phyloP scores from a whole-genome alignment of 2,888 invertebrate genomes.

The Drosophila neonasuta region DNA sequence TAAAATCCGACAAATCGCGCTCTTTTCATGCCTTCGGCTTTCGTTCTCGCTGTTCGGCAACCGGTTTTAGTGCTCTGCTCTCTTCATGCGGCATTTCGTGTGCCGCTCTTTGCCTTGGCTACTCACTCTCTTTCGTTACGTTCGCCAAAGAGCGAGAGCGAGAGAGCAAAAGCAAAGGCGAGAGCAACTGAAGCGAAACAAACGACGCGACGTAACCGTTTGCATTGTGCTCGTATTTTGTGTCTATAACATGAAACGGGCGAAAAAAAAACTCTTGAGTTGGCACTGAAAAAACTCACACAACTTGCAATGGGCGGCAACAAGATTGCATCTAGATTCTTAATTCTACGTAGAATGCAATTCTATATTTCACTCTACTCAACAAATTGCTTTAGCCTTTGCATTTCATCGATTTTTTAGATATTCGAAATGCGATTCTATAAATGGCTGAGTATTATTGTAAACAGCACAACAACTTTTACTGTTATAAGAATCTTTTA shows the following conservation, averaged over 20 bases:
- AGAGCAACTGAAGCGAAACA: slow-evolving; percentile 16
- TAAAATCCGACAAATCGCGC: slow-evolving; percentile 47
- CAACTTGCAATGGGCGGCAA: slow-evolving; percentile 13
- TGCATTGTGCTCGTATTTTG: slow-evolving; percentile 1
- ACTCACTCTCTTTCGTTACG: slow-evolving; percentile 25
- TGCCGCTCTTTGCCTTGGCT: slow-evolving; percentile 20
- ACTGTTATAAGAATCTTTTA: too few species aligned
- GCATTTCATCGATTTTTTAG: background rate
- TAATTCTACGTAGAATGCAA: background rate
- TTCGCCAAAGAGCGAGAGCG: slow-evolving; percentile 12
- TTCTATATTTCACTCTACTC: background rate
- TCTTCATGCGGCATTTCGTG: slow-evolving; percentile 19
- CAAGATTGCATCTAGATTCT: slow-evolving; percentile 6
- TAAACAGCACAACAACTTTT: too few species aligned
- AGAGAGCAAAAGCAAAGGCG: background rate
- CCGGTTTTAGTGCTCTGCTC: slow-evolving; percentile 41
- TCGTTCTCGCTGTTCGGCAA: slow-evolving; percentile 40
- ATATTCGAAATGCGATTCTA: too few species aligned
- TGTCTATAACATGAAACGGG: slow-evolving; percentile 1
- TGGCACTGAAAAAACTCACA: background rate
- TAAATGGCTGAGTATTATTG: too few species aligned
- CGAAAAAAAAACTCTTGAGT: background rate
- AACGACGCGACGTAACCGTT: background rate
- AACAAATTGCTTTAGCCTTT: background rate
- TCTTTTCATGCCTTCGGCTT: background rate